These are phyloP conservation scores for Tigriopus japonicus DNA, from an alignment of 1,140 invertebrate species.

Conservation along the genomic window DNA sequence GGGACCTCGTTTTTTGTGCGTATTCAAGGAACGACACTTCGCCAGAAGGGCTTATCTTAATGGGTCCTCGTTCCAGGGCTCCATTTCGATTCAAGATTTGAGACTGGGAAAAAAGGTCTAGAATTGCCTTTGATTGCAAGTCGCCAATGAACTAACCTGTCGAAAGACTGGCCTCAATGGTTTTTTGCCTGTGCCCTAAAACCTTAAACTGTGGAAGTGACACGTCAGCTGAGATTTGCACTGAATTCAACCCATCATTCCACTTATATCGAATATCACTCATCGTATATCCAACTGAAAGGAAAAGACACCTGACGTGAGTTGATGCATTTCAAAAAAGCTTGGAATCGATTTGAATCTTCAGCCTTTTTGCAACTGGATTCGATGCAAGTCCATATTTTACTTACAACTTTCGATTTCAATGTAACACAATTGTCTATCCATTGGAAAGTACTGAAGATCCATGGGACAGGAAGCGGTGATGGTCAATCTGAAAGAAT, in stretches of 20 bases:
- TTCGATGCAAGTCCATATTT: too few species aligned
- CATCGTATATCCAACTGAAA: constrained; percentile 89
- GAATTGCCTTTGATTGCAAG: too few species aligned
- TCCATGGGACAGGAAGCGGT: constrained; percentile 95
- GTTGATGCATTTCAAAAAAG: constrained; percentile 2
- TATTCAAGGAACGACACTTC: too few species aligned
- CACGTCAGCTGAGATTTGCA: constrained; percentile 75
- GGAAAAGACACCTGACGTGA: not conserved
- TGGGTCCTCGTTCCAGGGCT: too few species aligned
- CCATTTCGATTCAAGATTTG: too few species aligned
- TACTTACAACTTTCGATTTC: constrained; percentile 97
- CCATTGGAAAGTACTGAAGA: constrained; percentile 92
- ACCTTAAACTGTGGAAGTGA: constrained; percentile 81
- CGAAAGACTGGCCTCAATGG: constrained; percentile 74
- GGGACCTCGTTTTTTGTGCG: too few species aligned
- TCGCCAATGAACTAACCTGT: constrained; percentile 40
- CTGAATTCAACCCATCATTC: constrained; percentile 76
- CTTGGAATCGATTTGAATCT: too few species aligned
- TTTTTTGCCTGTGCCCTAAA: constrained; percentile 40
- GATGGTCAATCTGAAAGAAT: constrained; percentile 63
- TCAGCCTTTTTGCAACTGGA: too few species aligned
- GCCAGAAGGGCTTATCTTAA: too few species aligned
- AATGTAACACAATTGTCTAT: constrained; percentile 84
- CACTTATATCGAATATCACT: constrained; percentile 87
- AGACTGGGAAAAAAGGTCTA: too few species aligned